Conservation (phyloP, 2,113 vertebrate genomes). For the Labeo rohita region DNA sequence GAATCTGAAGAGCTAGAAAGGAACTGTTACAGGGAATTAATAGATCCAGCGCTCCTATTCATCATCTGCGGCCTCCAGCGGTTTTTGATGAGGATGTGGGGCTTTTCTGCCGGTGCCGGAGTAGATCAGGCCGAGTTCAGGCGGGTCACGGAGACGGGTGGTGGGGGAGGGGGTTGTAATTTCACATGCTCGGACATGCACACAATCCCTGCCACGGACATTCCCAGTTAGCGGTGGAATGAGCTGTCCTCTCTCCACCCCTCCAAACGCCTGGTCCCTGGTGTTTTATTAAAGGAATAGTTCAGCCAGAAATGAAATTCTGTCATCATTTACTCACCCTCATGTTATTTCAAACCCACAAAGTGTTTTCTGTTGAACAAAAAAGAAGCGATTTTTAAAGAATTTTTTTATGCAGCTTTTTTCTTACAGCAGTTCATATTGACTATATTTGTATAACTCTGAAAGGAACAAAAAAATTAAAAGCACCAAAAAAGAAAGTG, state of each 20-base stretch:
- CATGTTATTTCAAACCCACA: background rate
- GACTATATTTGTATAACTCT: background rate
- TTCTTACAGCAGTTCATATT: background rate
- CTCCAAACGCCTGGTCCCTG: background rate
- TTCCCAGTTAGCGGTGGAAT: conserved; percentile 32
- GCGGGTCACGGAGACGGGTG: background rate
- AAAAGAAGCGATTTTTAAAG: background rate
- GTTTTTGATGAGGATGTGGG: conserved; percentile 51
- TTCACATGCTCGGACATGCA: conserved; percentile 35
- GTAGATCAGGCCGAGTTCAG: conserved; percentile 42
- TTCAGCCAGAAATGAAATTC: conserved; percentile 7
- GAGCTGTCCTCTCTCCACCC: conserved; percentile 20
- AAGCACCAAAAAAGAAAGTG: background rate
- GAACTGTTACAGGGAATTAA: conserved; percentile 29
- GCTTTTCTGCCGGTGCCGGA: conserved; percentile 26
- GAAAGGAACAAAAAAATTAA: background rate
- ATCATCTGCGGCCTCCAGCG: conserved; percentile 40
- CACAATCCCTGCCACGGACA: conserved; percentile 9
- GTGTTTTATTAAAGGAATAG: conserved; percentile 31
- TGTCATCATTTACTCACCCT: background rate
- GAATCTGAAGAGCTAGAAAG: conserved; percentile 45
- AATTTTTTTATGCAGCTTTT: background rate
- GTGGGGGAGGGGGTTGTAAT: background rate
- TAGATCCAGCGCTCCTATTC: conserved; percentile 35
- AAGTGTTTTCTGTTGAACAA: background rate